A percentile compares a stretch with the other conserved stretches of the same genome.
Evolutionary conservation across 2,113 vertebrate genomes (phyloP).

Genomic region (Callorhinus ursinus): DNA sequence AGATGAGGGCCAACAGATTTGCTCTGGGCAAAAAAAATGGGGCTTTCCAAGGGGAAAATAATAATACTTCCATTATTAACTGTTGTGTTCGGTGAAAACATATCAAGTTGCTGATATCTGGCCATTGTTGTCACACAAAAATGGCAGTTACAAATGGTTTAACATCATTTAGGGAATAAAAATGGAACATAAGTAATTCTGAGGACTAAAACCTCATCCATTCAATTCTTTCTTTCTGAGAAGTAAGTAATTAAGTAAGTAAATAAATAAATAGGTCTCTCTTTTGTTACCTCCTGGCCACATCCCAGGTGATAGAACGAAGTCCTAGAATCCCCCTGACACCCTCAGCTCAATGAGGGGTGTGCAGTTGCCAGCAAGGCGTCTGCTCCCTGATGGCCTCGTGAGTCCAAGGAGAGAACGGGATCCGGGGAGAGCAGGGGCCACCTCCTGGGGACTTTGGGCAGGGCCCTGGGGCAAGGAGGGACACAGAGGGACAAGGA

Average conservation of each 20-base stretch:
- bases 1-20: neutral
- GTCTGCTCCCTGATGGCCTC: neutral
- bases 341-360: too few relatives aligned
- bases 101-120: neutral
- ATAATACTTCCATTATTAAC: neutral
- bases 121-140: neutral
- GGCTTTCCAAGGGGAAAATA: neutral
- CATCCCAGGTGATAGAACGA: neutral
- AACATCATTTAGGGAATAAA: neutral
- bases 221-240: neutral
- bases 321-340: neutral
- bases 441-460: fast-evolving
- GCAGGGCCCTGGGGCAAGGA: fast-evolving
- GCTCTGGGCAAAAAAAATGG: neutral
- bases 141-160: neutral
- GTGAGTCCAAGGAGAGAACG: neutral
- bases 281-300: neutral
- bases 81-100: neutral
- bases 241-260: neutral
- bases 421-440: fast-evolving
- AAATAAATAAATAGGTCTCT: neutral
- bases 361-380: neutral
- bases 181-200: neutral
- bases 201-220: neutral
- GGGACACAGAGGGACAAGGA: too few relatives aligned